Evolutionary conservation across 2,888 invertebrate genomes (phyloP), one percentile per base, ranked within the genome.

Genomic region (Dermolepida albohirtum): DNA sequence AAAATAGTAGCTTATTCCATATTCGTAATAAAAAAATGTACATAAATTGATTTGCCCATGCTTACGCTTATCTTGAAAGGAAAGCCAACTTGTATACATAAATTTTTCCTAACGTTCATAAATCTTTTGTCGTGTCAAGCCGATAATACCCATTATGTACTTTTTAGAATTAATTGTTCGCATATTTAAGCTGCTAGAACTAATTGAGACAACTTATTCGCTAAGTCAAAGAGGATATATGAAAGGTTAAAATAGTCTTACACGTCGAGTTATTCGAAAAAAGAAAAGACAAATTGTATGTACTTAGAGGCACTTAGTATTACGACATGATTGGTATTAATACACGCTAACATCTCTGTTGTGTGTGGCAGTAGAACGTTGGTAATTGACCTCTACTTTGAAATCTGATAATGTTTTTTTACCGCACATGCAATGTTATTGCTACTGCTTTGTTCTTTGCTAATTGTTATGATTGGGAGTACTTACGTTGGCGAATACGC

Each of bases 151-250:
- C 59, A 50, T 50, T 50, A 50, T 17, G 50, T 50, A 22, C 22
- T 41, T 59, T 34, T 39, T 14, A 47, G 39, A 62, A 62, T 62
- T 62, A 47, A 62, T 62, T 47, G 59, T 62, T 47, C 29, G 44
- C 47, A 29, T 47, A 47, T 34, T 62, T 62, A 62, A 62, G 47
- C 59, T 62, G 14, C 34, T 62, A 62, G 59, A 62, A 62, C 59
- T 62, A 62, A 62, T 62, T 62, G 59, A 62, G 47, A 47, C 44
- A 49, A 49, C 47, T 49, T 29, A 43, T 41, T 16, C 29, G 14
- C 47, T 14, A 47, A 14, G 59, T 47, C 7, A 62, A 47, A 39
- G 40, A 52, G 51, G 51, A 52, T 52, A 52, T 34, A 16, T 29
- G 29, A 54, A 54, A 54, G 54, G 54, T 40, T 39, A 40, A 54